Conservation (phyloP, 2,113 vertebrate species). For the Takifugu bimaculatus region DNA sequence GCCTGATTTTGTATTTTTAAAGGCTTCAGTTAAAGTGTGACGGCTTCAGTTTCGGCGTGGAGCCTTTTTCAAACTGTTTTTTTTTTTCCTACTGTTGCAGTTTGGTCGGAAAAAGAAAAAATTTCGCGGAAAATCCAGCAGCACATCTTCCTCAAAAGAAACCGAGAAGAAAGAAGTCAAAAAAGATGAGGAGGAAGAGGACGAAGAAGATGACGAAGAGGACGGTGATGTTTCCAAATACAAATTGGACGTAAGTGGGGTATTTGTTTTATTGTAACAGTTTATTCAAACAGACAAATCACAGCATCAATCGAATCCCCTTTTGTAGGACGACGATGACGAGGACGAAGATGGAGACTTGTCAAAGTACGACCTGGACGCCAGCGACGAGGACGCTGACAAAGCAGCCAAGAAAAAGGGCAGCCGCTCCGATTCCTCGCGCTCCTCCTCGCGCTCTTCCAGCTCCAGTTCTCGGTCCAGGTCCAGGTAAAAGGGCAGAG, state of each 20-base stretch:
- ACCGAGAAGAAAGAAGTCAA: slow-evolving; percentile 82
- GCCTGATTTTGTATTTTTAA: neutral
- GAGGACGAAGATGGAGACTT: slow-evolving; percentile 83
- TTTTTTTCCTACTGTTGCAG: slow-evolving; percentile 58
- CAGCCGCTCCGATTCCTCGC: slow-evolving; percentile 91
- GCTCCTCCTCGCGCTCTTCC: slow-evolving; percentile 81
- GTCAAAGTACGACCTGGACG: slow-evolving; percentile 94
- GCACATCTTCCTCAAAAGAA: slow-evolving; percentile 83
- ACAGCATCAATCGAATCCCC: neutral
- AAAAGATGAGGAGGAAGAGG: slow-evolving; percentile 46
- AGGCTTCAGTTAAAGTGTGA: no score
- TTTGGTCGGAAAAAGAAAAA: slow-evolving; percentile 99
- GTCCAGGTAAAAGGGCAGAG: slow-evolving; percentile 99
- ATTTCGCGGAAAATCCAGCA: slow-evolving; percentile 83
- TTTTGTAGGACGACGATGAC: slow-evolving; percentile 86
- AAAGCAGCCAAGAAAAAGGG: slow-evolving; percentile 74
- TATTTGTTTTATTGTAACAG: neutral
- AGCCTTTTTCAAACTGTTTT: neutral
- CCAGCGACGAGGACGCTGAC: slow-evolving; percentile 87
- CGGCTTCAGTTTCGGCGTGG: neutral
- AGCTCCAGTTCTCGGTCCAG: slow-evolving; percentile 98
- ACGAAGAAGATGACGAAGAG: slow-evolving; percentile 68
- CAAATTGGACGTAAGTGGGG: slow-evolving; percentile 85
- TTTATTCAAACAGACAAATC: neutral
- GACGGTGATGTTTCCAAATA: slow-evolving; percentile 98